These are phyloP conservation scores for Bradypodion pumilum DNA, from an alignment of 2,797 vertebrate species.

Conservation along the genomic window DNA sequence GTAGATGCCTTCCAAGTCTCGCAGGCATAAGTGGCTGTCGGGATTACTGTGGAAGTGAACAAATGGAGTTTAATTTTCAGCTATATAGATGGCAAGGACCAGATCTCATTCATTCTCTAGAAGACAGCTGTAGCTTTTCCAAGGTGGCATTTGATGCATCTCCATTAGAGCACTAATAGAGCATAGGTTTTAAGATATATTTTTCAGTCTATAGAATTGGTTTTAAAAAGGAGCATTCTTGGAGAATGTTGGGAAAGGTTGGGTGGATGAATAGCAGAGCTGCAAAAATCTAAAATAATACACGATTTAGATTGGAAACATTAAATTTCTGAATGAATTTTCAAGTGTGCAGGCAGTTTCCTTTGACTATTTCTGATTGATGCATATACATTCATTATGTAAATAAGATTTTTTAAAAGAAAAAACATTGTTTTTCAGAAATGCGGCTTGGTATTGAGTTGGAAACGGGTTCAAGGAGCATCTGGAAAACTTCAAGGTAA, in stretches of 20 bases:
- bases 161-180: too few relatives aligned
- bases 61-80: too few relatives aligned
- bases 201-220: background rate
- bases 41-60: too few relatives aligned
- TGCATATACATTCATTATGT: constrained; percentile 1
- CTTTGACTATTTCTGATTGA: background rate
- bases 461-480: constrained; percentile 98
- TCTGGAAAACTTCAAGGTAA: constrained; percentile 99
- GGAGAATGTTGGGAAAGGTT: background rate
- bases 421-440: constrained; percentile 81
- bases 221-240: background rate
- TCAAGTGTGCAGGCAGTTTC: background rate
- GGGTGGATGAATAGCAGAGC: background rate
- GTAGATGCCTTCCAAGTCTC: too few relatives aligned
- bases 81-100: too few relatives aligned
- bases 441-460: constrained; percentile 98
- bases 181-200: background rate
- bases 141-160: too few relatives aligned
- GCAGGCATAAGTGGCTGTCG: too few relatives aligned
- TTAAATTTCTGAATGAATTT: background rate
- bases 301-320: background rate
- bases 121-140: too few relatives aligned
- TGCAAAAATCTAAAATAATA: background rate
- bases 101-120: too few relatives aligned
- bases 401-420: constrained; percentile 10